Base-by-base conservation (phyloP, 2,888 invertebrate genomes). In the Acronicta aceris region DNA sequence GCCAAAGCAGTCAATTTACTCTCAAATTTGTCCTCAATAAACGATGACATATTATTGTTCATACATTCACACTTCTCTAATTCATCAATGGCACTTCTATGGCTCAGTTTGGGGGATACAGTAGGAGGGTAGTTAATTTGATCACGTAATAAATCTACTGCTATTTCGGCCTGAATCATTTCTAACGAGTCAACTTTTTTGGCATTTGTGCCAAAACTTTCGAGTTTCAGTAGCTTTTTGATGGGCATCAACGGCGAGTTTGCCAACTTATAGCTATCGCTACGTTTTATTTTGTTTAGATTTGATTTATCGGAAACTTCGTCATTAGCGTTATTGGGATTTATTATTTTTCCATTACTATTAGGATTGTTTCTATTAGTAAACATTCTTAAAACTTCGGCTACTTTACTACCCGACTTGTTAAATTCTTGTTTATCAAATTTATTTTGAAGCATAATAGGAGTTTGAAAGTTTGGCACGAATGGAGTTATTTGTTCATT, bases 221-320 rank as follows among this genome's bases (percentile, higher is more conserved):
- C 95, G 27, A 94, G 86, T 84, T 94, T 95, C 47, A 95, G 86
- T 72, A 95, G 93, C 85, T 96, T 96, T 88, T 95, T 96, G 52
- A 97, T 96, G 40, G 96, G 96, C 90, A 96, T 95, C 69, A 96
- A 95, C 25, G 96, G 96, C 74, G 96, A 96, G 89, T 98, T 98
- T 15, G 98, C 98, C 88, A 97, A 95, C 72, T 97, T 96, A 86
- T 98, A 98, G 90, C 98, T 98, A 87, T 98, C 97, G 86, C 97
- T 97, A 64, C 98, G 96, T 89, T 97, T 97, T 48, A 98, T 94
- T 91, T 96, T 96, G 73, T 81, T 88, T 61, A 85, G 84, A 61
- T 86, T 75, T 16, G 85, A 83, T 72, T 88, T 93, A 56, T 89
- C 88, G 47, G 68, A 68, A 63, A 62, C 54, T 61, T 85, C 80